phyloP scores from a whole-genome alignment of 2,797 vertebrate species.

The Thaleichthys pacificus region DNA sequence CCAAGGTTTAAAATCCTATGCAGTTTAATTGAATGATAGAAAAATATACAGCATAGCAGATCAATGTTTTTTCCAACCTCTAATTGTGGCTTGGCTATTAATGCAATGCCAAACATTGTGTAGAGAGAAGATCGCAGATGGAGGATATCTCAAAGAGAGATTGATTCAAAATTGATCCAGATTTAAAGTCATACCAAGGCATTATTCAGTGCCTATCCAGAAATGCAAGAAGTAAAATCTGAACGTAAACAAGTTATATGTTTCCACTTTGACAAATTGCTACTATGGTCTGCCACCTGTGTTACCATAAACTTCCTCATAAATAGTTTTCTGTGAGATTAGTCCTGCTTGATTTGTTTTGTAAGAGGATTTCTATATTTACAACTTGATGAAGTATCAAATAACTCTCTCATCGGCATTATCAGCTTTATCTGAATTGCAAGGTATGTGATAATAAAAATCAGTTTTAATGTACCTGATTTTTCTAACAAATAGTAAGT shows the following conservation, averaged over 20 bases:
- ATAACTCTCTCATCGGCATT: slow-evolving; percentile 4
- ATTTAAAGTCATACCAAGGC: slow-evolving; percentile 56
- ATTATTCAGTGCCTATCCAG: neutral
- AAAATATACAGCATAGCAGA: slow-evolving; percentile 33
- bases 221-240: too few relatives aligned
- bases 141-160: neutral
- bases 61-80: slow-evolving; percentile 51
- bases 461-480: too few relatives aligned
- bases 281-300: neutral
- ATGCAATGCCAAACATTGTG: slow-evolving; percentile 41
- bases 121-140: slow-evolving; percentile 13
- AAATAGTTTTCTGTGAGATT: neutral
- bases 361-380: neutral
- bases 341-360: slow-evolving; percentile 10
- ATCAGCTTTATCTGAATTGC: neutral
- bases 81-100: slow-evolving; percentile 39
- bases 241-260: neutral
- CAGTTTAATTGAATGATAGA: slow-evolving; percentile 45
- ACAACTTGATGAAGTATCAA: neutral
- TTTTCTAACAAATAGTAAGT: too few relatives aligned
- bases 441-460: neutral
- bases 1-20: slow-evolving; percentile 42
- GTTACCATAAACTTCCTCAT: slow-evolving; percentile 17
- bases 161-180: neutral
- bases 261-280: slow-evolving; percentile 1